Evolutionary conservation across 2,113 vertebrate species (phyloP).

Genomic region (Chionomys nivalis): DNA sequence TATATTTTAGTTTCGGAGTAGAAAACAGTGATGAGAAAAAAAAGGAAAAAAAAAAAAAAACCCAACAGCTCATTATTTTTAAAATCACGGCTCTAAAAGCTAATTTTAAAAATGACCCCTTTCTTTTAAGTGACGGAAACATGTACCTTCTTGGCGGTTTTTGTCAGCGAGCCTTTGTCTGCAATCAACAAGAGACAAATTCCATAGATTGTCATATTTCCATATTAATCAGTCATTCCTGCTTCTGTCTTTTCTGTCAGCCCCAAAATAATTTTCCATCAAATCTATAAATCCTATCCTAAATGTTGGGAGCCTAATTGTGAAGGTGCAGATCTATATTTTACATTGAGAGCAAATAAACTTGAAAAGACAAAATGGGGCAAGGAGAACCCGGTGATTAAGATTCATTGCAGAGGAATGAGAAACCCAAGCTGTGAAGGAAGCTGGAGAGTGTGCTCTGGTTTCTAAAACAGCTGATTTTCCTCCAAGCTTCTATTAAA

Average conservation of each 20-base stretch:
- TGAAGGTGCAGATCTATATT: conserved; percentile 75
- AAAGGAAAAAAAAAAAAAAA: no score
- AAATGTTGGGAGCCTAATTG: conserved; percentile 77
- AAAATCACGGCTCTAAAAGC: conserved; percentile 48
- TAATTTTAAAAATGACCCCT: conserved; percentile 4
- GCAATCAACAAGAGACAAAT: conserved; percentile 57
- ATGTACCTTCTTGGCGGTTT: conserved; percentile 15
- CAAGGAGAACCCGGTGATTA: conserved; percentile 62
- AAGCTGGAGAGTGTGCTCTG: conserved; percentile 58
- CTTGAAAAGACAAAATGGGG: conserved; percentile 58
- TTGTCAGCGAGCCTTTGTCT: conserved; percentile 52
- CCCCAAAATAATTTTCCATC: conserved; percentile 74
- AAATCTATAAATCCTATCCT: conserved; percentile 75
- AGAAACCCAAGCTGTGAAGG: conserved; percentile 70
- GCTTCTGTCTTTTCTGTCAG: conserved; percentile 63
- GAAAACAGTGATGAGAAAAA: conserved; percentile 13
- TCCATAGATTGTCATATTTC: conserved; percentile 45
- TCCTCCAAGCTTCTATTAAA: conserved; percentile 58
- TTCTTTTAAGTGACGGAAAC: background rate
- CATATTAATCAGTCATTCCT: conserved; percentile 55
- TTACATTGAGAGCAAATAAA: conserved; percentile 76
- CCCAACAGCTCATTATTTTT: background rate
- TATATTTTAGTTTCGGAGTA: conserved; percentile 54
- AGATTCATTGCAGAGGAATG: conserved; percentile 78
- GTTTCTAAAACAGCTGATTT: conserved; percentile 73